Percentiles rank a stretch among this genome's conserved stretches.
Evolutionary conservation across 2,113 vertebrate species (phyloP).

Genomic region (Xenotilapia flavipinnis): DNA sequence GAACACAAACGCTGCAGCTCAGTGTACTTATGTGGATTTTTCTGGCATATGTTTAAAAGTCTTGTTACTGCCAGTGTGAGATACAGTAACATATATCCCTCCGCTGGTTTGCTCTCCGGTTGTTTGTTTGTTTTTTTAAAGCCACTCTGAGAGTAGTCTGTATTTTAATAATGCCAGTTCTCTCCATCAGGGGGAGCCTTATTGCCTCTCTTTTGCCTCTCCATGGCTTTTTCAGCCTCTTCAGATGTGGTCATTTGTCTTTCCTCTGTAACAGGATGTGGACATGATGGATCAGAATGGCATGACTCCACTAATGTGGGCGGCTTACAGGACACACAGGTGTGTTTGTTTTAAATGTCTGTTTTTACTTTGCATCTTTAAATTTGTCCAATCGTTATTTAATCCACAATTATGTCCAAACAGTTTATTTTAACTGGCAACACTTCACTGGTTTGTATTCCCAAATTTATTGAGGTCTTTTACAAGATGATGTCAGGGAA

Average conservation of each 20-base stretch:
- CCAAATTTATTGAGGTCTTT: background rate
- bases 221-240: background rate
- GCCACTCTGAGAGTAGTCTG: background rate
- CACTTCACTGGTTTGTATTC: background rate
- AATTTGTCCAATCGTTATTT: background rate
- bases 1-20: background rate
- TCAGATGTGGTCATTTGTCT: background rate
- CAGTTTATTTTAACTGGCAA: background rate
- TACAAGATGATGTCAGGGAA: background rate
- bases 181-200: constrained; percentile 39
- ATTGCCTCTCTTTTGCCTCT: background rate
- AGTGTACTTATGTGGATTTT: background rate
- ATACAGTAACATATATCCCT: background rate
- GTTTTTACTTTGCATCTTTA: background rate
- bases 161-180: background rate
- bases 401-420: background rate
- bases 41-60: background rate
- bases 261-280: constrained; percentile 78
- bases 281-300: constrained; percentile 99
- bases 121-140: background rate
- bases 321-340: constrained; percentile 97
- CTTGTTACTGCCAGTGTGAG: background rate
- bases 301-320: constrained; percentile 99
- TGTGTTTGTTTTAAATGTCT: constrained; percentile 51
- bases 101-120: background rate